Percentiles rank a stretch among this genome's conserved stretches.
phyloP scores from a whole-genome alignment of 2,797 vertebrate species.

The Lateolabrax maculatus region DNA sequence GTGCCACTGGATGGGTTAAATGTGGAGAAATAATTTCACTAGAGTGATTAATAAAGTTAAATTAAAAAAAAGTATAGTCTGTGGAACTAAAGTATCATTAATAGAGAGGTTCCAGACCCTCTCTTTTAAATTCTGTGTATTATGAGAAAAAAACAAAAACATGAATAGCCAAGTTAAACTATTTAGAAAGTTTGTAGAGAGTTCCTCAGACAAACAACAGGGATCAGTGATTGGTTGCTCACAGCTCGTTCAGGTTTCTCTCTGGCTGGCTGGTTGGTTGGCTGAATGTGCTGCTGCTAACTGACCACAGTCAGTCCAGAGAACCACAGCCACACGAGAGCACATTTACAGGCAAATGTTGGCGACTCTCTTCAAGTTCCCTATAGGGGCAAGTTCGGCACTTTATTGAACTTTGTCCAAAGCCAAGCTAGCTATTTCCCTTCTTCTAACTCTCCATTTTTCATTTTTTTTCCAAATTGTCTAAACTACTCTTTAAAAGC shows the following conservation, averaged over 20 bases:
- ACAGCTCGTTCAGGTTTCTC: neutral
- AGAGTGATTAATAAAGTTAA: too few species aligned
- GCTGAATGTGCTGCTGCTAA: too few species aligned
- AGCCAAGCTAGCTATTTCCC: neutral
- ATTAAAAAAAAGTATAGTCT: too few species aligned
- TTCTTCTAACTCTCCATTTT: neutral
- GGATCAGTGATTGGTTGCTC: neutral
- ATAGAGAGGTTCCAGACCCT: neutral
- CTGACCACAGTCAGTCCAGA: too few species aligned
- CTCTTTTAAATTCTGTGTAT: neutral
- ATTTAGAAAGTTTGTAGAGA: too few species aligned
- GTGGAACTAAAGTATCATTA: neutral
- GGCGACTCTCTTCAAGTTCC: neutral
- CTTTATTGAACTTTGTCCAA: neutral
- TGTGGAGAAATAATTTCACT: too few species aligned
- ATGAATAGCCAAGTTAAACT: neutral
- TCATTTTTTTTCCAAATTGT: neutral
- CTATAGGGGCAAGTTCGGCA: too few species aligned
- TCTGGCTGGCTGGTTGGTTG: too few species aligned
- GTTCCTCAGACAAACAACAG: neutral
- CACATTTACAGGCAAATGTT: too few species aligned
- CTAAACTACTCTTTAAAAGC: neutral
- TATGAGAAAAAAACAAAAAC: neutral
- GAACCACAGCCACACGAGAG: too few species aligned
- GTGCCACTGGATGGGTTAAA: too few species aligned